phyloP scores from a whole-genome alignment of 1,140 invertebrate species.

The Heliothis subflexa region DNA sequence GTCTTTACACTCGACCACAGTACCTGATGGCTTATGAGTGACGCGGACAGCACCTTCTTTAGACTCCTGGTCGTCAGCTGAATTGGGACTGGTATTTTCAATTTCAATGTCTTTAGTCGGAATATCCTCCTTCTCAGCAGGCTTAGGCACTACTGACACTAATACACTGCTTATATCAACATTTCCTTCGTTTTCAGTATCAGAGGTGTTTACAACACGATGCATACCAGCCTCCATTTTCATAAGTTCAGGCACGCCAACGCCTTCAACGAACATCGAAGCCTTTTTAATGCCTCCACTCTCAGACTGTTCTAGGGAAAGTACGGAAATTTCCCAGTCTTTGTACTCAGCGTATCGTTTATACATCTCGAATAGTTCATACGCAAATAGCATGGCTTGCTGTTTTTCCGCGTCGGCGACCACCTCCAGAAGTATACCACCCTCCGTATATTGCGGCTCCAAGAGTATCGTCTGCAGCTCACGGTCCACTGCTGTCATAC shows the following conservation, averaged over 20 bases:
- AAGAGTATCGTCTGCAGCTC: conserved; percentile 72
- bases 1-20: conserved; percentile 92
- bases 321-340: conserved; percentile 90
- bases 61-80: conserved; percentile 98
- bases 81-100: conserved; percentile 93
- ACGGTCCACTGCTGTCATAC: conserved; percentile 72
- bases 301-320: conserved; percentile 88
- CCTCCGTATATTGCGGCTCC: conserved; percentile 69
- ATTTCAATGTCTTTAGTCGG: conserved; percentile 91
- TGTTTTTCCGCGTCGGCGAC: conserved; percentile 97
- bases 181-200: conserved; percentile 95
- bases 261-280: conserved; percentile 89
- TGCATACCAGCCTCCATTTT: conserved; percentile 97
- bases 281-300: conserved; percentile 90
- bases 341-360: conserved; percentile 90
- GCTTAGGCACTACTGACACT: conserved; percentile 94
- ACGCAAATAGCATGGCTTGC: conserved; percentile 98
- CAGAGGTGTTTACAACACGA: conserved; percentile 96
- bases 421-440: conserved; percentile 91
- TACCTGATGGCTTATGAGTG: conserved; percentile 93
- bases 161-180: conserved; percentile 98
- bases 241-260: conserved; percentile 88
- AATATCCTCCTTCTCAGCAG: conserved; percentile 90
- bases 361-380: conserved; percentile 96
- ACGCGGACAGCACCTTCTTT: conserved; percentile 97